Conservation (phyloP, 2,888 invertebrate species). For the Ryuthela nishihirai region DNA sequence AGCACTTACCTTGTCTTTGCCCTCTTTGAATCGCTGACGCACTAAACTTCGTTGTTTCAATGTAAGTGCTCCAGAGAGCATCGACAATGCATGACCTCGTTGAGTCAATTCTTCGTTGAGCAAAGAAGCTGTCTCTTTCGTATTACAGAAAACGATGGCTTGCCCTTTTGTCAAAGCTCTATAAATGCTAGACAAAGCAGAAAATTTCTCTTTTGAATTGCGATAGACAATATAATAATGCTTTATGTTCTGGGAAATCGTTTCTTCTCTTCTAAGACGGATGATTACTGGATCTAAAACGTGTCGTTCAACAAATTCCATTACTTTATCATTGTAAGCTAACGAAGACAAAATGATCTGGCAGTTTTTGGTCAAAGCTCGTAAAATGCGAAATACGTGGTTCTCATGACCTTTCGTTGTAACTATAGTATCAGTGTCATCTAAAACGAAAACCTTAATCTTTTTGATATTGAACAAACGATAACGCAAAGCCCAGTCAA, state of each 20-base stretch:
- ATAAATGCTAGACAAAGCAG: constrained; percentile 82
- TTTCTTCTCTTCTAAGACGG: constrained; percentile 73
- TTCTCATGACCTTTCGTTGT: constrained; percentile 96
- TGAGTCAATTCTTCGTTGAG: constrained; percentile 66
- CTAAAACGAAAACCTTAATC: constrained; percentile 84
- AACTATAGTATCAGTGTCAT: constrained; percentile 99
- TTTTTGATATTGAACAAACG: constrained; percentile 77
- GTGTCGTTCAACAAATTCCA: constrained; percentile 93
- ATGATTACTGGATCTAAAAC: constrained; percentile 77
- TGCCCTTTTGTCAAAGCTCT: constrained; percentile 79
- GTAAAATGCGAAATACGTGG: constrained; percentile 91
- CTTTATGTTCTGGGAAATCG: constrained; percentile 91
- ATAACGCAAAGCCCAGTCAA: constrained; percentile 87
- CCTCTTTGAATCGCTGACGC: neutral
- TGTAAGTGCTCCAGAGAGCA: neutral
- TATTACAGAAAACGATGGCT: constrained; percentile 90
- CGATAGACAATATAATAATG: constrained; percentile 80
- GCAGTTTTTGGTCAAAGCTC: constrained; percentile 68
- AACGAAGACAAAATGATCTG: constrained; percentile 99
- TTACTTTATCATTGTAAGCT: constrained; percentile 87
- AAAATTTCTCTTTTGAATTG: neutral
- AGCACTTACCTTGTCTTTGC: neutral
- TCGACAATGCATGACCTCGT: constrained; percentile 89
- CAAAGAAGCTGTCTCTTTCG: constrained; percentile 57
- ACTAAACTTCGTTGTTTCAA: neutral